These are phyloP conservation scores for Hippocampus barbouri DNA, from an alignment of 2,113 vertebrate genomes.

Conservation along the genomic window DNA sequence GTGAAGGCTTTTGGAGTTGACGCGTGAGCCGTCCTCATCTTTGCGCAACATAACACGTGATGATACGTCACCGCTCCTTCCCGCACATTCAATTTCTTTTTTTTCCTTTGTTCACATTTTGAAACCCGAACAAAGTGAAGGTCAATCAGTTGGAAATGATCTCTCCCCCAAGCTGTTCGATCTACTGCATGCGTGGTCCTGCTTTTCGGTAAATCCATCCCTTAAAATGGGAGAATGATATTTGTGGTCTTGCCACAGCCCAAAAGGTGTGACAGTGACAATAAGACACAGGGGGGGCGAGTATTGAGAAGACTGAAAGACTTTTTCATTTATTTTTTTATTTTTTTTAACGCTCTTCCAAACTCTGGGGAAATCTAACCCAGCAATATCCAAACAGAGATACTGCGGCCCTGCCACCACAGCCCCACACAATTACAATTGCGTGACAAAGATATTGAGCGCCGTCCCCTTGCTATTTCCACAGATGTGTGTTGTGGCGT, in stretches of 20 bases:
- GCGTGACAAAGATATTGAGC: slow-evolving; percentile 72
- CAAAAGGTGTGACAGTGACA: slow-evolving; percentile 2
- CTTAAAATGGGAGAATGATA: not conserved
- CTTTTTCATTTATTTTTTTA: slow-evolving; percentile 21
- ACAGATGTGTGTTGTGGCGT: slow-evolving; percentile 25
- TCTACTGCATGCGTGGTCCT: not conserved
- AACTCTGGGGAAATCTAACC: slow-evolving; percentile 70
- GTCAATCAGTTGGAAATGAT: slow-evolving; percentile 24
- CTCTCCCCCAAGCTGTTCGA: not conserved
- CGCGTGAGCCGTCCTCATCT: slow-evolving; percentile 37
- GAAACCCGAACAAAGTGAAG: no score
- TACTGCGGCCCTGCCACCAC: slow-evolving; percentile 50
- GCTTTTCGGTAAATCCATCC: slow-evolving; percentile 1
- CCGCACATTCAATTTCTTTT: slow-evolving; percentile 37
- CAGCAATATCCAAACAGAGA: slow-evolving; percentile 68
- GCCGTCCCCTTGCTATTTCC: slow-evolving; percentile 58
- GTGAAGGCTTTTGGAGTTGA: not conserved
- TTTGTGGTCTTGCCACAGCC: slow-evolving; percentile 8
- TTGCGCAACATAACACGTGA: slow-evolving; percentile 40
- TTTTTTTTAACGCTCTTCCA: slow-evolving; percentile 31
- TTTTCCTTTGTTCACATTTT: slow-evolving; percentile 15
- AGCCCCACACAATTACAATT: slow-evolving; percentile 71
- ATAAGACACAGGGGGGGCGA: slow-evolving; percentile 14
- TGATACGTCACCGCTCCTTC: slow-evolving; percentile 35
- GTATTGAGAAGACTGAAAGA: slow-evolving; percentile 6